Percentiles rank a stretch among this genome's conserved stretches.
phyloP scores from a whole-genome alignment of 1,140 invertebrate species.

The Bombus waltoni region DNA sequence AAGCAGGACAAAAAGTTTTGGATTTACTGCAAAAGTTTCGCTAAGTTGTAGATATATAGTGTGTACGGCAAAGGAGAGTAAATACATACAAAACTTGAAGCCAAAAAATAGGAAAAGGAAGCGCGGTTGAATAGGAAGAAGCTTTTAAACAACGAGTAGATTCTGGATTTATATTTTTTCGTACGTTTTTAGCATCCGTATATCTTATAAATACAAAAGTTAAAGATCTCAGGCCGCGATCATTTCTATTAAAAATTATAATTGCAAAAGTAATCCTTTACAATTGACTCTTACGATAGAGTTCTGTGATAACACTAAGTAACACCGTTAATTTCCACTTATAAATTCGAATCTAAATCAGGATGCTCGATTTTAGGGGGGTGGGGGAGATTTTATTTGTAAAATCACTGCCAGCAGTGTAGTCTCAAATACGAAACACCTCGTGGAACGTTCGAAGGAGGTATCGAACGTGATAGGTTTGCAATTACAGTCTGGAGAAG shows the following conservation, averaged over 20 bases:
- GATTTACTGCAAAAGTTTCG: conserved; percentile 24
- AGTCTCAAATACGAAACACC: background rate
- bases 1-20: background rate
- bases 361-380: too few species aligned
- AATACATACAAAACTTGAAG: background rate
- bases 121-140: background rate
- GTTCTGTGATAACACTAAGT: too few species aligned
- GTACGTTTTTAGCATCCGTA: too few species aligned
- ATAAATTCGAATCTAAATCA: too few species aligned
- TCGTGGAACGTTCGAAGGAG: background rate
- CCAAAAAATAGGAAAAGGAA: background rate
- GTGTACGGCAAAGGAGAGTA: background rate
- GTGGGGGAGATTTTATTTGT: background rate
- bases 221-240: too few species aligned
- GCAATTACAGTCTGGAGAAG: background rate
- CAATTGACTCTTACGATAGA: too few species aligned
- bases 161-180: background rate
- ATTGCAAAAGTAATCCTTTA: too few species aligned
- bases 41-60: background rate
- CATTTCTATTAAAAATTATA: too few species aligned
- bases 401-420: background rate
- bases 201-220: too few species aligned
- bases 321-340: too few species aligned
- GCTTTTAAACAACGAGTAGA: background rate
- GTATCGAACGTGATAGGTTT: background rate